phyloP scores from a whole-genome alignment of 1,140 invertebrate species.

The Atopsyche davidsoni region DNA sequence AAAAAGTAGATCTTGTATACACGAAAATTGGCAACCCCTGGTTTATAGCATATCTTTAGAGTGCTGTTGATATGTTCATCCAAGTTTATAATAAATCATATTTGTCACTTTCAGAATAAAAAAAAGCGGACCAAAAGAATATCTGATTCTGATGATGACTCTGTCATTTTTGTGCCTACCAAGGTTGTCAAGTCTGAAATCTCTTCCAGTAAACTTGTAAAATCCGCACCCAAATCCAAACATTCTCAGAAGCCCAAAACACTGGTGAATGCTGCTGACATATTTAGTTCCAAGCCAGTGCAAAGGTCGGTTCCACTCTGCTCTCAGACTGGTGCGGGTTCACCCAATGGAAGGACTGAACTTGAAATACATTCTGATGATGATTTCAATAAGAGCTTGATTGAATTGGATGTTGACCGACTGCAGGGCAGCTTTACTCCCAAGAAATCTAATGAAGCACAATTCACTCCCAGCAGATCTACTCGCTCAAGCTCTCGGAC shows the following conservation, averaged over 20 bases:
- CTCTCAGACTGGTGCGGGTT: constrained; percentile 12
- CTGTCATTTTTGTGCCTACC: constrained; percentile 36
- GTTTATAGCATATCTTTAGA: too few species aligned
- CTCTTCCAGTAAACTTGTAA: not conserved
- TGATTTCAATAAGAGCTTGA: constrained; percentile 60
- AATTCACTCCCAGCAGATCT: too few species aligned
- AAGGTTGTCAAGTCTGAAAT: constrained; percentile 30
- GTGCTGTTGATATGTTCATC: too few species aligned
- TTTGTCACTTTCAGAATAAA: constrained; percentile 34
- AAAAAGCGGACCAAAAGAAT: constrained; percentile 35
- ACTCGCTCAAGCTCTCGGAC: too few species aligned
- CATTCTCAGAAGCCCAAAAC: constrained; percentile 31
- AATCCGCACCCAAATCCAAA: constrained; percentile 23
- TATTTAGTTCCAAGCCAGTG: constrained; percentile 39
- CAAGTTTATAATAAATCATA: constrained; percentile 2
- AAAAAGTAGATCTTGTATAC: too few species aligned
- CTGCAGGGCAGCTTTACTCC: constrained; percentile 19
- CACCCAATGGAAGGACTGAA: constrained; percentile 41
- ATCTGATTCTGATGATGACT: constrained; percentile 37
- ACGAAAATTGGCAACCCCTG: too few species aligned
- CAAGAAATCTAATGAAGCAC: constrained; percentile 17
- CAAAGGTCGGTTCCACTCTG: constrained; percentile 42
- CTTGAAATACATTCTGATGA: constrained; percentile 57
- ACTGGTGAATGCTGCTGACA: constrained; percentile 37
- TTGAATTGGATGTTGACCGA: constrained; percentile 52